phyloP scores from a whole-genome alignment of 2,113 vertebrate species.

The Lophius piscatorius region DNA sequence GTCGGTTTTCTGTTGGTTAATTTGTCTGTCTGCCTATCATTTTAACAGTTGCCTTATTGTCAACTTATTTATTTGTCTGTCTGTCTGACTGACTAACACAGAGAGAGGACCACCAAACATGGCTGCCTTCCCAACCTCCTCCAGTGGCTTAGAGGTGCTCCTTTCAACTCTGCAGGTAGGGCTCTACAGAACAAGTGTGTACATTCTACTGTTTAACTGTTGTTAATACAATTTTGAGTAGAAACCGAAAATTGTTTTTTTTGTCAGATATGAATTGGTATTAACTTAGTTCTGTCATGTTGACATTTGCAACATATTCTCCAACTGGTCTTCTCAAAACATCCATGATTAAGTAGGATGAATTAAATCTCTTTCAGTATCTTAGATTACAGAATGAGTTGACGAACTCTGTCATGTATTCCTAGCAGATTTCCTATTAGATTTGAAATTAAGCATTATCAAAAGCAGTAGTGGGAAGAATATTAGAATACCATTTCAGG shows the following conservation, averaged over 20 bases:
- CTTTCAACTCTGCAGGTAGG: slow-evolving; percentile 92
- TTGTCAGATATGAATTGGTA: too few relatives aligned
- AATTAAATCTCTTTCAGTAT: too few relatives aligned
- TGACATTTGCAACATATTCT: neutral
- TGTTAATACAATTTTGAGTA: neutral
- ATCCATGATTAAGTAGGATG: too few relatives aligned
- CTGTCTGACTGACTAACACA: slow-evolving; percentile 27
- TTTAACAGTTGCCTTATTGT: neutral
- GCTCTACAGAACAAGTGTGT: neutral
- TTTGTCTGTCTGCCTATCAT: neutral
- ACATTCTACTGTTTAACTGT: neutral
- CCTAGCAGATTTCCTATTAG: too few relatives aligned
- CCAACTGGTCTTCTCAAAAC: too few relatives aligned
- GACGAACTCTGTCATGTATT: too few relatives aligned
- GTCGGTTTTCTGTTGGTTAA: neutral
- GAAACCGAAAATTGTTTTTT: too few relatives aligned
- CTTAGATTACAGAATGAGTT: too few relatives aligned
- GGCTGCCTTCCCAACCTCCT: slow-evolving; percentile 80
- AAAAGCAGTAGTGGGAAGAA: neutral
- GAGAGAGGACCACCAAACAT: slow-evolving; percentile 77
- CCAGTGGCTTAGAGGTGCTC: slow-evolving; percentile 88
- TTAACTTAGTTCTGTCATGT: too few relatives aligned
- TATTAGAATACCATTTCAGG: neutral
- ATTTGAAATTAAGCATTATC: too few relatives aligned
- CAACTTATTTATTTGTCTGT: slow-evolving; percentile 28